Conservation (phyloP, 2,797 vertebrate genomes). For the Thunnus albacares region DNA sequence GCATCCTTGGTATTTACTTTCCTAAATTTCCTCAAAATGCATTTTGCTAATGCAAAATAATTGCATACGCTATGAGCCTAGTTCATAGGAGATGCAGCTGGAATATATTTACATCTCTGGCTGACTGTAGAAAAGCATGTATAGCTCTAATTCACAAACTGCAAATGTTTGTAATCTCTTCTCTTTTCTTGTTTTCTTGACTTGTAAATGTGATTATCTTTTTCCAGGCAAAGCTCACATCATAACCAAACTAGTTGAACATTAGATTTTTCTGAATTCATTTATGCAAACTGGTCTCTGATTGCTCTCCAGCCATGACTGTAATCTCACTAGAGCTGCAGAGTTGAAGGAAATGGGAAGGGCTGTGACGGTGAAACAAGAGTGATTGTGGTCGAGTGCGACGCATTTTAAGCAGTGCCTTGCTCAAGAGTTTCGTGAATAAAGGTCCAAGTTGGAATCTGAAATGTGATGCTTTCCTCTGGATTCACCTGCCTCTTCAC, state of each 20-base stretch:
- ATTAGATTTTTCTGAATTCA: background rate
- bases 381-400: background rate
- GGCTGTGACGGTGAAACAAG: constrained; percentile 5
- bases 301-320: background rate
- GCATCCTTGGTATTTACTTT: background rate
- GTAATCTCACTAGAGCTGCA: constrained; percentile 9
- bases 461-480: constrained; percentile 67
- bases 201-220: background rate
- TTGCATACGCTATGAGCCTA: too few relatives aligned
- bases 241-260: background rate
- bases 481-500: constrained; percentile 78
- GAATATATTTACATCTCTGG: constrained; percentile 3
- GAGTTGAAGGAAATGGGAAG: background rate
- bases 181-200: background rate
- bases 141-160: background rate
- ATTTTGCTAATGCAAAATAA: too few relatives aligned
- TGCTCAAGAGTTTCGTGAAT: constrained; percentile 27
- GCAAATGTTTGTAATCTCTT: background rate
- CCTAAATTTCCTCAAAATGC: too few relatives aligned
- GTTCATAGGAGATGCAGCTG: background rate
- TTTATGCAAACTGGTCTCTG: background rate
- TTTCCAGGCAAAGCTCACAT: constrained; percentile 1
- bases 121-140: background rate
- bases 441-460: constrained; percentile 37
- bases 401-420: background rate